Percentiles rank a stretch among this genome's conserved stretches.
phyloP scores from a whole-genome alignment of 2,797 vertebrate genomes.

The Arrhamphus sclerolepis region DNA sequence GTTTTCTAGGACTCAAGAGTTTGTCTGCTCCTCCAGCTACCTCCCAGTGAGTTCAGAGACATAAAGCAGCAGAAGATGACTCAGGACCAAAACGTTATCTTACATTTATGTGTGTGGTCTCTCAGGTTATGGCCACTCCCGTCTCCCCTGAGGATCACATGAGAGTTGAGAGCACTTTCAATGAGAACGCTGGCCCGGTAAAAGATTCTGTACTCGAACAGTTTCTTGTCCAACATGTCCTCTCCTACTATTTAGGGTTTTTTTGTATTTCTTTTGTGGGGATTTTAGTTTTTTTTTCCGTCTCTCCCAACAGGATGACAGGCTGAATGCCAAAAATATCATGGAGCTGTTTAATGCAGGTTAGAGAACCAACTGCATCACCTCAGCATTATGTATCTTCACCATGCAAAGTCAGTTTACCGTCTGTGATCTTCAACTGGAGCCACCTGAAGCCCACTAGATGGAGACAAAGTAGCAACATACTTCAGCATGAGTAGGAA shows the following conservation, averaged over 20 bases:
- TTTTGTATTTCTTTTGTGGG: too few relatives aligned
- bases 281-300: constrained; percentile 14
- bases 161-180: constrained; percentile 71
- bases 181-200: constrained; percentile 72
- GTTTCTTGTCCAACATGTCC: neutral
- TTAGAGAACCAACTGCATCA: constrained; percentile 29
- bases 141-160: constrained; percentile 59
- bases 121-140: constrained; percentile 75
- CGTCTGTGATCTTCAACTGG: neutral
- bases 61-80: neutral
- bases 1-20: constrained; percentile 72
- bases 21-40: constrained; percentile 69
- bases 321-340: constrained; percentile 69
- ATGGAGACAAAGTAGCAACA: constrained; percentile 58
- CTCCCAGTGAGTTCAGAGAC: constrained; percentile 66
- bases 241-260: too few relatives aligned
- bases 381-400: neutral
- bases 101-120: neutral
- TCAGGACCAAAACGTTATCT: neutral
- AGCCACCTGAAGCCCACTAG: constrained; percentile 66
- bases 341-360: constrained; percentile 80
- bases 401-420: neutral
- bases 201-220: constrained; percentile 15
- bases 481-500: neutral
- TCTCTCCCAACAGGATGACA: constrained; percentile 69